phyloP scores from a whole-genome alignment of 2,888 invertebrate species.

The Sabatieria punctata region DNA sequence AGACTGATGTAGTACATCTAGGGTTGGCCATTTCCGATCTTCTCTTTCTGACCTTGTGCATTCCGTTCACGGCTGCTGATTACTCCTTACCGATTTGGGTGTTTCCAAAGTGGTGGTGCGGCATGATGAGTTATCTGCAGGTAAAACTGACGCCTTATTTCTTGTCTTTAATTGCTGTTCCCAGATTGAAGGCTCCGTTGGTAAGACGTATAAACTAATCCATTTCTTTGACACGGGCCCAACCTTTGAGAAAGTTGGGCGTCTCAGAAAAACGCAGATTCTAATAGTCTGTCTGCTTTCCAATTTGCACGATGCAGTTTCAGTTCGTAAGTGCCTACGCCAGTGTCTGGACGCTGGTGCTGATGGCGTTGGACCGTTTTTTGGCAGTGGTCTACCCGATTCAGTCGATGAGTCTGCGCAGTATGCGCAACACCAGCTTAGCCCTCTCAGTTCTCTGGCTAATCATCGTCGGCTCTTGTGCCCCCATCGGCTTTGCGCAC shows the following conservation, averaged over 20 bases:
- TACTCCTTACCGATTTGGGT: constrained; percentile 75
- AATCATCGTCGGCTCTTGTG: constrained; percentile 41
- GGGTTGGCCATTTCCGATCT: constrained; percentile 47
- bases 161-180: background rate
- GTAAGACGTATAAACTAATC: background rate
- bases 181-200: background rate
- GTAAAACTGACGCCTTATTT: constrained; percentile 12
- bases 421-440: constrained; percentile 57
- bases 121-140: constrained; percentile 64
- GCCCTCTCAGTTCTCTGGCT: constrained; percentile 64
- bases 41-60: constrained; percentile 76
- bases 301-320: constrained; percentile 5
- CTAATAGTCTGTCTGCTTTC: background rate
- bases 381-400: constrained; percentile 85
- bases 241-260: background rate
- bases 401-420: constrained; percentile 63
- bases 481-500: constrained; percentile 23
- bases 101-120: constrained; percentile 74
- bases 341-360: constrained; percentile 75
- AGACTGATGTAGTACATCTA: too few relatives aligned
- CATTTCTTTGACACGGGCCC: background rate
- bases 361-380: constrained; percentile 77
- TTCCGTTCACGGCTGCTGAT: constrained; percentile 78
- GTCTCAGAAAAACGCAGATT: background rate
- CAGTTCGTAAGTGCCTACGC: constrained; percentile 72